phyloP scores from a whole-genome alignment of 2,113 vertebrate genomes.

The Morone chrysops region DNA sequence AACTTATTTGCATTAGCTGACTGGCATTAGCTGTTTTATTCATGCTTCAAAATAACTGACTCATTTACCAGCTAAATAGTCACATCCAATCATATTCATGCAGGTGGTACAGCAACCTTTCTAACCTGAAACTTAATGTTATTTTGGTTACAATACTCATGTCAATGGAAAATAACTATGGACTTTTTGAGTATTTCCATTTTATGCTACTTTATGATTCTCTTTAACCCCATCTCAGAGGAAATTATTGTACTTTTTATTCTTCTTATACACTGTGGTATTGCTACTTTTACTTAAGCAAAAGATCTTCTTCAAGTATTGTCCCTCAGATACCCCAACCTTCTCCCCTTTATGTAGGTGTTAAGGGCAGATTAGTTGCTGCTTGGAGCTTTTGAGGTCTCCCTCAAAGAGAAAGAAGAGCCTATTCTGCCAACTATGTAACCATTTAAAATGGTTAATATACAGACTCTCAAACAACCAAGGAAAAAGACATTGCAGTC shows the following conservation, averaged over 20 bases:
- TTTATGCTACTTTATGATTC: no score
- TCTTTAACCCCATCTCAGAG: no score
- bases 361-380: background rate
- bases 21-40: background rate
- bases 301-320: background rate
- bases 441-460: background rate
- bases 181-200: no score
- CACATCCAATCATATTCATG: background rate
- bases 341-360: background rate
- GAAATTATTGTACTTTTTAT: no score
- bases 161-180: no score
- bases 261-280: background rate
- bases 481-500: background rate
- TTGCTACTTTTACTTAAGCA: background rate
- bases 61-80: background rate
- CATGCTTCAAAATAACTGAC: background rate
- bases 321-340: background rate
- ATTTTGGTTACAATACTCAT: no score
- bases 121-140: background rate
- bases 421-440: background rate
- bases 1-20: no score
- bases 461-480: background rate
- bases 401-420: no score
- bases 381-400: background rate
- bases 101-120: background rate